Base-by-base conservation (phyloP, 1,140 invertebrate species). In the Brachionus angularis region DNA sequence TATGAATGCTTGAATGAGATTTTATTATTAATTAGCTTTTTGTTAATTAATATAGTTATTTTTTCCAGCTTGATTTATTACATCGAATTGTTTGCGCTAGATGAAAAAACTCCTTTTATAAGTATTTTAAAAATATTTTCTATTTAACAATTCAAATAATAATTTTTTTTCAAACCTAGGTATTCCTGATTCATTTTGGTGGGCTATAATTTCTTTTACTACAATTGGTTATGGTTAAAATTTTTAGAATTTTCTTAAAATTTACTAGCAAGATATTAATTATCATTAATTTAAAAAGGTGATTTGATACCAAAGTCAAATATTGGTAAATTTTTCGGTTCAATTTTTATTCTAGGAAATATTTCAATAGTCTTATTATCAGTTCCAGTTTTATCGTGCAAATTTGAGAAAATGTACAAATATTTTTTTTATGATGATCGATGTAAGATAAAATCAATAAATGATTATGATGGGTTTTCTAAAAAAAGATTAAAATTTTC, bases 151-250 rank as follows among this genome's bases (percentile, higher is more conserved):
- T 42, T 42, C 10, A 10, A 42, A 42, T 42, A 42, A 42, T 16
- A 10, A 10, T 42, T 42, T 16, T 16, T 10, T 10, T 42, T 42
- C 39, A 16, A 42, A 42, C n/a, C n/a, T 42, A 42, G 39, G 39
- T 16, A 31, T 47, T 16, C 14, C 16, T 12, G 16, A 72, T 53
- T 33, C 29, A 25, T 23, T 49, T 23, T 55, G 52, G 52, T 72
- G 55, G 16, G 44, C 61, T 18, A 21, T 50, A 31, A 47, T 71
- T 46, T 70, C 73, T 10, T 73, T 82, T 78, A 82, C 80, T 55
- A 82, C 80, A 0, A 80, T 83, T 10, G 82, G 82, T 4, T 83
- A 83, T 73, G 82, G 82, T n/a, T 10, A 42, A 16, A 10, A 42
- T 16, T 16, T 16, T 10, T 10, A 42, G 39, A 10, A 10, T 16